Evolutionary conservation across 2,888 invertebrate species (phyloP).

Genomic region (Candidula unifasciata): DNA sequence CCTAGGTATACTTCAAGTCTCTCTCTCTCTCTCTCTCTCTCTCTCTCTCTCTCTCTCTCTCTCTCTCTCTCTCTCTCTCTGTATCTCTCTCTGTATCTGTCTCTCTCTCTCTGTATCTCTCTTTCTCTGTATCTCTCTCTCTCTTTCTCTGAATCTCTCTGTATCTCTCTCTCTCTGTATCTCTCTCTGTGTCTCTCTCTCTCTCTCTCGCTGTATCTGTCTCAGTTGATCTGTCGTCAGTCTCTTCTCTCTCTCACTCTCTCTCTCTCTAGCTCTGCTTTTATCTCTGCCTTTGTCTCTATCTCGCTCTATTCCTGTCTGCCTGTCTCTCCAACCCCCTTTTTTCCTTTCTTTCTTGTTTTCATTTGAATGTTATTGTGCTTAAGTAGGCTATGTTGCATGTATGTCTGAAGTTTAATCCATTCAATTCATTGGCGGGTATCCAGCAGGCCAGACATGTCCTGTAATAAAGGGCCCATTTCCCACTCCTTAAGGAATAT

Average conservation of each 20-base stretch:
- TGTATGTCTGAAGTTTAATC: too few relatives aligned
- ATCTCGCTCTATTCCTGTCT: too few relatives aligned
- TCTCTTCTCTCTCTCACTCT: background rate
- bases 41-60: constrained; percentile 3
- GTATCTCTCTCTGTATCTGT: background rate
- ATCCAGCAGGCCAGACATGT: too few relatives aligned
- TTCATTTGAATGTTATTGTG: too few relatives aligned
- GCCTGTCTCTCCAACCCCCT: too few relatives aligned
- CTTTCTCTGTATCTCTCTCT: background rate
- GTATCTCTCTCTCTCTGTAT: background rate
- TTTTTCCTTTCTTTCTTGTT: too few relatives aligned
- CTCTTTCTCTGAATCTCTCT: constrained; percentile 3
- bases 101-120: background rate
- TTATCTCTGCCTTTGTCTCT: constrained; percentile 6
- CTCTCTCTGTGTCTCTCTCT: constrained; percentile 2
- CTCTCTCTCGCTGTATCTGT: background rate
- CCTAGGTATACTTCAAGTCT: constrained; percentile 8
- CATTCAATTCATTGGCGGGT: too few relatives aligned
- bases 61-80: background rate
- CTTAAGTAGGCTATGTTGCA: too few relatives aligned
- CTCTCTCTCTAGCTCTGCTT: constrained; percentile 11
- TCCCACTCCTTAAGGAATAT: too few relatives aligned
- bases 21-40: constrained; percentile 9
- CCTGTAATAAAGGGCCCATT: too few relatives aligned
- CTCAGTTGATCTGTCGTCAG: too few relatives aligned